Evolutionary conservation across 2,797 vertebrate genomes (phyloP), one percentile per base, ranked within the genome.

Genomic region (Dipus sagitta): DNA sequence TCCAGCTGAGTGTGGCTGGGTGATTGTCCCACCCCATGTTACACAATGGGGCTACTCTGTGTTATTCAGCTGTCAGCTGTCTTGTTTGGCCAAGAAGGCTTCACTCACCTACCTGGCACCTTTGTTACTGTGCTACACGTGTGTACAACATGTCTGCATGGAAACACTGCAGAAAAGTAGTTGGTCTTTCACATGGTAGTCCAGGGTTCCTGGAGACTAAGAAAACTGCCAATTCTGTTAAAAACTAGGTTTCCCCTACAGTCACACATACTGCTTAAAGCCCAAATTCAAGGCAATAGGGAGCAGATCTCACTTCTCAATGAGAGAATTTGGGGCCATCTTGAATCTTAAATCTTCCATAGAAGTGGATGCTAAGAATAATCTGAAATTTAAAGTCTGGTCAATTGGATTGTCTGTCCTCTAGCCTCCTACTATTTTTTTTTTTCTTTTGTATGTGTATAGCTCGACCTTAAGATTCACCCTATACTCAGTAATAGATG

Each of bases 401-500:
- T 70, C 81, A 86, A 3, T 30, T 75, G 75, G 32, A 17, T 17
- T 58, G 3, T 58, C 54, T 58, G 42, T 62, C 86, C 30, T 82
- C 34, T 26, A 84, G 60, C 23, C n/a, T 71, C 30, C 1, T 71
- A 4, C 34, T 93, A 91, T 58, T 58, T 58, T 74, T 86, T 30
- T 52, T 58, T 74, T 86, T 30, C 38, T 17, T n/a, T n/a, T n/a
- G n/a, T 81, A 14, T 24, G 78, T 60, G 68, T 67, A 62, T 3
- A 91, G 26, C 30, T 92, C 54, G n/a, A 62, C 71, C 78, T 83
- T 76, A 91, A 89, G 82, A 86, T 74, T 89, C 72, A 20, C 81
- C 52, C 91, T 34, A n/a, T 65, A 80, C 15, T 38, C 84, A 60
- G 20, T 88, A 92, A 71, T 88, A 87, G 91, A 47, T 93, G 67